A percentile compares a stretch with the other conserved stretches of the same genome.
Evolutionary conservation across 1,140 invertebrate species (phyloP).

Genomic region (Xylocopa sonorina): DNA sequence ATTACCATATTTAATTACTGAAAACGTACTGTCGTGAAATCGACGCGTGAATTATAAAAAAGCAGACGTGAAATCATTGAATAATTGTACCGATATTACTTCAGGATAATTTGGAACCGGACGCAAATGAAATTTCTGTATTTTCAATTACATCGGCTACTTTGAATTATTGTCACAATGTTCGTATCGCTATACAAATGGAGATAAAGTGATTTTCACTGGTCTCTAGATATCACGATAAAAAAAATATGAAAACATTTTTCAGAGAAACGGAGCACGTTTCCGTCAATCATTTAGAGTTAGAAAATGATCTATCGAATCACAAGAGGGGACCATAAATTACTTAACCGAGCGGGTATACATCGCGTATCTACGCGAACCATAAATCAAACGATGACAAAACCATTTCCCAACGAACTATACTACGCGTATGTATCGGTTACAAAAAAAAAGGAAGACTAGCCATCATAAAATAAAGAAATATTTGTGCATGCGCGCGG

Average conservation of each 20-base stretch:
- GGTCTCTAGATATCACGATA: no score
- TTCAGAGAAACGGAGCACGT: no score
- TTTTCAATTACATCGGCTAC: no score
- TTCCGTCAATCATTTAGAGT: no score
- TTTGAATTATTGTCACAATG: no score
- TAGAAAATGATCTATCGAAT: background rate
- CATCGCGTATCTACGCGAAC: background rate
- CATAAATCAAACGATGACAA: background rate
- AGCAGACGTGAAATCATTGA: no score
- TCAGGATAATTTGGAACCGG: background rate
- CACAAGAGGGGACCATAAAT: background rate
- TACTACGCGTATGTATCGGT: no score
- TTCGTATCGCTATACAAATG: no score
- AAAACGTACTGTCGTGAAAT: background rate
- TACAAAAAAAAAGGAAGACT: background rate
- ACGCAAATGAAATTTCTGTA: no score
- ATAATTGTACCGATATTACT: background rate
- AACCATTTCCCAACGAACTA: background rate
- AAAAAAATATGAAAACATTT: background rate
- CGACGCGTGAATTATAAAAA: background rate
- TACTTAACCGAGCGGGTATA: background rate
- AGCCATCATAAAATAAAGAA: background rate
- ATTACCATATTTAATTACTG: background rate
- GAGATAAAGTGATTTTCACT: no score
- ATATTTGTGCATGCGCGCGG: background rate